phyloP scores from a whole-genome alignment of 2,113 vertebrate genomes.

The Semnornis frantzii region DNA sequence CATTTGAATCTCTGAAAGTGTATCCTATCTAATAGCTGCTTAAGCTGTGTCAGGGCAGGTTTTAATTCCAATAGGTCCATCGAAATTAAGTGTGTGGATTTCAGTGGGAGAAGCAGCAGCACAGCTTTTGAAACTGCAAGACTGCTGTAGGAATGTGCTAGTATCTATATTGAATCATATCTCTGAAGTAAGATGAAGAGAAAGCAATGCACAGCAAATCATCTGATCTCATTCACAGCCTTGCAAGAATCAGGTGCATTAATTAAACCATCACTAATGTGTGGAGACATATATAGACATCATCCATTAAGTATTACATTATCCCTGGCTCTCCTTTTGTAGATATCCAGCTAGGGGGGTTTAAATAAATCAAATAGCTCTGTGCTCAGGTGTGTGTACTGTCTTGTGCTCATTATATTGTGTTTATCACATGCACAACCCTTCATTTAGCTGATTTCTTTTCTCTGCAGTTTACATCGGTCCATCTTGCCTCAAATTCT shows the following conservation, averaged over 20 bases:
- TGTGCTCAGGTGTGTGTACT: neutral
- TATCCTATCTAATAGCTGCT: neutral
- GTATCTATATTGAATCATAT: neutral
- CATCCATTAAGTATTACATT: neutral
- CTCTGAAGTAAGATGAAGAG: neutral
- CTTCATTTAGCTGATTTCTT: conserved; percentile 31
- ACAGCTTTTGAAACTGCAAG: neutral
- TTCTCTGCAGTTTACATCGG: conserved; percentile 91
- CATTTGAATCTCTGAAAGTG: neutral
- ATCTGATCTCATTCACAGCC: neutral
- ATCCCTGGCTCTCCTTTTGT: neutral
- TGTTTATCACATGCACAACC: neutral
- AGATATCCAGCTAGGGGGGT: neutral
- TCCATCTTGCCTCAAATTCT: conserved; percentile 95
- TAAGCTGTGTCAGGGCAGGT: neutral
- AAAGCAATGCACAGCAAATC: neutral
- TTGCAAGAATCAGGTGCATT: neutral
- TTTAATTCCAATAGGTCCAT: neutral
- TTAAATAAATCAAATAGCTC: neutral
- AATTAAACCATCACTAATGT: neutral
- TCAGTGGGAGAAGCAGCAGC: neutral
- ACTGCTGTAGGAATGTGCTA: neutral
- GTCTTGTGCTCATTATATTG: neutral
- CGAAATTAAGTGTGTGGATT: neutral
- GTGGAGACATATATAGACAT: neutral